Evolutionary conservation across 2,888 invertebrate genomes (phyloP), one percentile per base, ranked within the genome.

Genomic region (Diaprepes abbreviatus): DNA sequence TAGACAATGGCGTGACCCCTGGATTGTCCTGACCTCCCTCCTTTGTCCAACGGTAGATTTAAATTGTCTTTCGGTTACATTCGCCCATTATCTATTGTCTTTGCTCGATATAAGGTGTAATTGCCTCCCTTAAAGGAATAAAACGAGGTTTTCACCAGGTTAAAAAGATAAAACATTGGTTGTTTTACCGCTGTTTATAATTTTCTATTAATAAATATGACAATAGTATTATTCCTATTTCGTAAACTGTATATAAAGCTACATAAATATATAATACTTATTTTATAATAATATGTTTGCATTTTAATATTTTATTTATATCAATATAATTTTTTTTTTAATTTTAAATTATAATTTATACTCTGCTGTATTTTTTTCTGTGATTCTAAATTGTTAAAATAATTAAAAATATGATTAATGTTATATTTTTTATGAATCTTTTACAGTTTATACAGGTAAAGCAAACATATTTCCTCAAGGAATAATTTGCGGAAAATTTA

Each of bases 1-100:
- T 83, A 79, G 79, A 77, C 79, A 79, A 83, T 84, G 79, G 83
- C 83, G 84, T 84, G 84, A 83, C 81, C 82, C 80, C 80, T 80
- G 78, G 77, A 78, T 77, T 80, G 81, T 81, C 80, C 80, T 76
- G 73, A 74, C 73, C 77, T 74, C 75, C 76, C 74, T 74, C 74
- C 73, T 70, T 79, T 80, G 81, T 82, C 80, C 81, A 79, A 31
- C 77, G 77, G 79, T 78, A 80, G 81, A 80, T 81, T 82, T 83
- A 83, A 82, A 83, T 82, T 83, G 82, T 83, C 81, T 82, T 79
- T 81, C 78, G 78, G 78, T 79, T 81, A 80, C 57, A 48, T 67
- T 59, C 35, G 19, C 74, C 75, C 77, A 78, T 79, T 82, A 82
- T 82, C 81, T 81, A 79, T 79, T 81, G 79, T 80, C 79, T 80